Evolutionary conservation across 2,113 vertebrate genomes (phyloP).

Genomic region (Muntiacus muntjak): DNA sequence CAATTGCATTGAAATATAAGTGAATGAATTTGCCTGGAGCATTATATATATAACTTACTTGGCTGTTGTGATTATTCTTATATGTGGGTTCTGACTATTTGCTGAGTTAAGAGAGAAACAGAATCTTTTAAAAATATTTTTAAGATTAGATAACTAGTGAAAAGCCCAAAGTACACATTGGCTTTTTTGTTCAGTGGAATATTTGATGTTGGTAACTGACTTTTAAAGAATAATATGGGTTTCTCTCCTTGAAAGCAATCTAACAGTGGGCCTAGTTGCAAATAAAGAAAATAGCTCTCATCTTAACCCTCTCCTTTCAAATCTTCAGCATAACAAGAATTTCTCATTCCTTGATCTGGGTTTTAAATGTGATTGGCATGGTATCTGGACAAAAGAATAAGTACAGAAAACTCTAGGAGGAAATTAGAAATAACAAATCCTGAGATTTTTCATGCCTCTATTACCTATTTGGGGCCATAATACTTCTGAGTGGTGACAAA

Average conservation of each 20-base stretch:
- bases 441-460: neutral
- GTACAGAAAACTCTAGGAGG: neutral
- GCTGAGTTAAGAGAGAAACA: neutral
- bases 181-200: neutral
- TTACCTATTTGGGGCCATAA: neutral
- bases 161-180: neutral
- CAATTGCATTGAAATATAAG: conserved; percentile 6
- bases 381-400: neutral
- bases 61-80: neutral
- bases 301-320: neutral
- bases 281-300: neutral
- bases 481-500: neutral
- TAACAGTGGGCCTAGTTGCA: neutral
- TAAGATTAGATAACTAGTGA: neutral
- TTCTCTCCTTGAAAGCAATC: neutral
- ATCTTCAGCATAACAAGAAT: neutral
- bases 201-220: neutral
- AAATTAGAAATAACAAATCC: neutral
- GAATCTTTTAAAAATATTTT: neutral
- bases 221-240: neutral
- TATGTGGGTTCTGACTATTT: neutral
- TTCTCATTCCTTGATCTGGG: neutral
- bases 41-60: neutral
- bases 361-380: neutral
- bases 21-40: neutral